Evolutionary conservation across 2,888 invertebrate species (phyloP).

Genomic region (Plebejus argus): DNA sequence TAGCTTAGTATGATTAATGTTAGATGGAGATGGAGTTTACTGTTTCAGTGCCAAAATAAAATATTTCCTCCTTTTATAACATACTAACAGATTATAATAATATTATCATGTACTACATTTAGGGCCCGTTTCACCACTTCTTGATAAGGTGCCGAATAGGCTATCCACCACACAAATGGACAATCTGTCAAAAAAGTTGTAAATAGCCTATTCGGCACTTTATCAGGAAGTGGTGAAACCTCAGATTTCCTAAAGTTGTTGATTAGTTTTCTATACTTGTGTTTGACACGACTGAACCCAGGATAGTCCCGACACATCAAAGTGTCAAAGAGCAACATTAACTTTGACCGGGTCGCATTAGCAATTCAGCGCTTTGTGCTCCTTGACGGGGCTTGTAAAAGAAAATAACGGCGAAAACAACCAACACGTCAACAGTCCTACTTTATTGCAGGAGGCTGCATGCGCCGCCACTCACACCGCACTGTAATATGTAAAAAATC

Average conservation of each 20-base stretch:
- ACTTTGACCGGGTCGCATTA: background rate
- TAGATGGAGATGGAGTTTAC: too few species aligned
- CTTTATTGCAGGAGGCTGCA: constrained; percentile 36
- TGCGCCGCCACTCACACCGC: constrained; percentile 36
- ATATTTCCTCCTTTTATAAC: too few species aligned
- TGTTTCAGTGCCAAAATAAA: too few species aligned
- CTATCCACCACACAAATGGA: too few species aligned
- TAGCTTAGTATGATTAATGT: too few species aligned
- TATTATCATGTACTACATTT: too few species aligned
- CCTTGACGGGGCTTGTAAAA: constrained; percentile 41
- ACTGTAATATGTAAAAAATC: background rate
- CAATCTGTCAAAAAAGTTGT: too few species aligned
- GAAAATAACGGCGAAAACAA: constrained; percentile 42
- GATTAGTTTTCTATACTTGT: background rate
- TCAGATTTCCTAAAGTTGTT: background rate
- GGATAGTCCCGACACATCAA: background rate
- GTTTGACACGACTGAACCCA: background rate
- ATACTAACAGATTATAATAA: too few species aligned
- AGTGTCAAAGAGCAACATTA: constrained; percentile 12
- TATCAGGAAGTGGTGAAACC: too few species aligned
- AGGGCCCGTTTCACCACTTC: too few species aligned
- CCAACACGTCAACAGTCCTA: constrained; percentile 36
- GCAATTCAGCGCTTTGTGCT: constrained; percentile 27
- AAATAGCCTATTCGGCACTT: too few species aligned
- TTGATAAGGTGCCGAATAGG: too few species aligned